Base-by-base conservation (phyloP, 2,888 invertebrate genomes). In the Neoitamus cyanurus region DNA sequence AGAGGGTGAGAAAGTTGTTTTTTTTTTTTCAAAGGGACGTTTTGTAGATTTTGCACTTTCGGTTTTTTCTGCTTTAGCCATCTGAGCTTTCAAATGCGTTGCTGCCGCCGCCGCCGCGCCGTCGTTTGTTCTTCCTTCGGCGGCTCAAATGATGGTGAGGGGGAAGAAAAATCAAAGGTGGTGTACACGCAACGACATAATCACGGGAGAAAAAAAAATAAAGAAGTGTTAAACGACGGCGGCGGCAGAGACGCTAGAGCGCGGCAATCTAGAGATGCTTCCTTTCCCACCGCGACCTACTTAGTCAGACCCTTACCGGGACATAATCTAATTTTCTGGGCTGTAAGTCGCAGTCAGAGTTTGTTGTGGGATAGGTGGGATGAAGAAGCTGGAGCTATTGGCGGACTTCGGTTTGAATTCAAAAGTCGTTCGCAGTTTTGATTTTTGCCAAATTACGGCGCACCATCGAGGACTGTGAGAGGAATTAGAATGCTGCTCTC, bases 41-140 rank as follows among this genome's bases (percentile, higher is more conserved):
- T 31, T 58, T 70, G 70, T 70, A 70, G 70, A 70, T 31, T 70
- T 70, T 70, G 31, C 31, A 70, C 70, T 70, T 70, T 70, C 30
- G 70, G 5, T 70, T n/a, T 69, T 70, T 70, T 70, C 31, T 70
- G 7, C 58, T 58, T 25, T 25, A 58, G 20, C 58, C 58, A 58
- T 58, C 58, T 58, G 58, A 20, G 58, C 25, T 25, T 58, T 15
- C 15, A 20, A 25, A 25, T 58, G 58, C 20, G 6, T 31, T 31
- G 31, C 3, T 5, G 5, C 2, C 31, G 37, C 37, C 37, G n/a
- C 37, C 13, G 3, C 5, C 42, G 13, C 5, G n/a, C n/a, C 42
- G 42, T 15, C n/a, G 31, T 31, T n/a, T 42, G 13, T 42, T 42
- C n/a, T 42, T 42, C n/a, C 13, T 13, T 42, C n/a, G 42, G 4